Conservation (phyloP, 2,797 vertebrate genomes). For the Antrozous pallidus region DNA sequence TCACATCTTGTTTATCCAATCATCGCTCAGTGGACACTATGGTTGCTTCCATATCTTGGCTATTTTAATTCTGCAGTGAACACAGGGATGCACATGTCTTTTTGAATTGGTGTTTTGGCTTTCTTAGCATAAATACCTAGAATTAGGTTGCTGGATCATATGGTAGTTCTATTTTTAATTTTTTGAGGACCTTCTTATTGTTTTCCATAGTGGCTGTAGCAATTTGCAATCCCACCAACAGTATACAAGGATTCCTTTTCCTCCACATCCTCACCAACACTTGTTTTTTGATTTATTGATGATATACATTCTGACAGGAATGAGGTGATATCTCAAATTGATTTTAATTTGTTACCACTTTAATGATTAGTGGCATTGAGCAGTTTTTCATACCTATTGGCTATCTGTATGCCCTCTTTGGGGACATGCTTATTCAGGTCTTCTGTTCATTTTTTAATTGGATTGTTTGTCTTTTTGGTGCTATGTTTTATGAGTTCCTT, state of each 20-base stretch:
- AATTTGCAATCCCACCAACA: background rate
- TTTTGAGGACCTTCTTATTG: background rate
- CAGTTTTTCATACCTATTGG: background rate
- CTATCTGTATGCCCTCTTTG: background rate
- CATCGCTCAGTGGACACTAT: background rate
- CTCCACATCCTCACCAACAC: background rate
- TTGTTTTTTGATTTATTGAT: background rate
- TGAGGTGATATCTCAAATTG: no score
- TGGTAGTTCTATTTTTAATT: background rate
- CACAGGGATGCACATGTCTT: background rate
- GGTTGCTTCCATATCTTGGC: background rate
- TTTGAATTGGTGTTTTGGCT: background rate
- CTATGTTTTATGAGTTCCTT: no score
- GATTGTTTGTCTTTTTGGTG: no score
- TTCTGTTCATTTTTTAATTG: no score
- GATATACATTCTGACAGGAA: background rate
- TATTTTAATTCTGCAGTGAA: background rate
- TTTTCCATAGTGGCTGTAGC: background rate
- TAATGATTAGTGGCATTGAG: background rate
- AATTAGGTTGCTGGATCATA: background rate
- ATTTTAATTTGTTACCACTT: no score
- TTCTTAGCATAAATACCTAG: background rate
- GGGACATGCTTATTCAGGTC: background rate
- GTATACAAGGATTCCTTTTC: background rate
- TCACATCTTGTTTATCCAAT: background rate